Percentiles rank a stretch among this genome's conserved stretches.
phyloP scores from a whole-genome alignment of 2,113 vertebrate genomes.

The Dipodomys merriami region DNA sequence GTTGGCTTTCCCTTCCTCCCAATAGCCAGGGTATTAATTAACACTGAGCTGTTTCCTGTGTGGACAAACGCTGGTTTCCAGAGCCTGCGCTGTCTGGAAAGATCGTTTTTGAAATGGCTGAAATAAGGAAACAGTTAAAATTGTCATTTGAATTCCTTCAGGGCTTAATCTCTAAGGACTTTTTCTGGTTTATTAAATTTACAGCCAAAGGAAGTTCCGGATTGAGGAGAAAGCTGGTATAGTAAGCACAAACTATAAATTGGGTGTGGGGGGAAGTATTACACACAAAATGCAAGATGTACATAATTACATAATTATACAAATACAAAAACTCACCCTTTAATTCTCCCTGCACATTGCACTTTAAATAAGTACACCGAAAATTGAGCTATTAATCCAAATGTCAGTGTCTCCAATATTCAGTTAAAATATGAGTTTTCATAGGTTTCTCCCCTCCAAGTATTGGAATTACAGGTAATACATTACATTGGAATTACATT shows the following conservation, averaged over 20 bases:
- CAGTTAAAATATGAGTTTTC: too few relatives aligned
- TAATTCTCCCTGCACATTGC: too few relatives aligned
- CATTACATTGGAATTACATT: too few relatives aligned
- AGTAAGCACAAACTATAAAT: constrained; percentile 1
- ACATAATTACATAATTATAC: too few relatives aligned
- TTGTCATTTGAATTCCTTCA: constrained; percentile 25
- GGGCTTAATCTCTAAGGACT: neutral
- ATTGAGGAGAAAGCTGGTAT: neutral
- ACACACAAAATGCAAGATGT: too few relatives aligned
- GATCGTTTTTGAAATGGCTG: neutral
- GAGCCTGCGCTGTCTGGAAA: neutral
- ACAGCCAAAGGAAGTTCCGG: neutral
- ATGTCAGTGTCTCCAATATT: too few relatives aligned
- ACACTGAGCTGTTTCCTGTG: neutral
- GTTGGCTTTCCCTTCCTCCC: neutral
- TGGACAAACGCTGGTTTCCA: neutral
- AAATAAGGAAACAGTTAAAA: neutral
- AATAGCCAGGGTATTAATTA: neutral
- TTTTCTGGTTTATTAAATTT: neutral
- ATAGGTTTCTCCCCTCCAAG: too few relatives aligned
- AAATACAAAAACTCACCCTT: too few relatives aligned
- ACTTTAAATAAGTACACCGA: too few relatives aligned
- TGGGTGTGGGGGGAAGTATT: neutral
- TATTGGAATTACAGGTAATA: too few relatives aligned
- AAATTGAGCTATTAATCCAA: too few relatives aligned